Percentiles rank a stretch among this genome's conserved stretches.
Evolutionary conservation across 2,113 vertebrate species (phyloP).

Genomic region (Catharus minimus): DNA sequence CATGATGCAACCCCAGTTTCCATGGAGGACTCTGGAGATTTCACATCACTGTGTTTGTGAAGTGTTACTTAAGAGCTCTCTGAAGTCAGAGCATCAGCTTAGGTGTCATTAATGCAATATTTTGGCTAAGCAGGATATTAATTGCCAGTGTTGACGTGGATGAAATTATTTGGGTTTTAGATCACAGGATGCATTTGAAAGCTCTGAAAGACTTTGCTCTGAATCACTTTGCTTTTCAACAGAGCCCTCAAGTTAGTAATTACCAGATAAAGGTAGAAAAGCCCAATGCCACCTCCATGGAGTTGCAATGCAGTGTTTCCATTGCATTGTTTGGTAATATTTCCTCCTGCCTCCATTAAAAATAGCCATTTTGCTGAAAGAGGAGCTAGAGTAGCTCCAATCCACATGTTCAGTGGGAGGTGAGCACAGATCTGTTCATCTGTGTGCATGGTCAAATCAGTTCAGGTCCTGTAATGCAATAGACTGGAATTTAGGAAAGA

Average conservation of each 20-base stretch:
- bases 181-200: not conserved
- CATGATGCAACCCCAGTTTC: not conserved
- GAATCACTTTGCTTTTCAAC: not conserved
- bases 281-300: not conserved
- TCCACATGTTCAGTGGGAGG: not conserved
- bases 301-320: not conserved
- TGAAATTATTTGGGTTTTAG: not conserved
- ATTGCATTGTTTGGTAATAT: not conserved
- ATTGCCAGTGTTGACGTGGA: not conserved
- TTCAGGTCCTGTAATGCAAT: not conserved
- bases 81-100: not conserved
- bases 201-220: not conserved
- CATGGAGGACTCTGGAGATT: not conserved
- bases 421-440: not conserved
- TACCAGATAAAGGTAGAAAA: not conserved
- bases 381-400: not conserved
- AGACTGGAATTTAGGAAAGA: not conserved
- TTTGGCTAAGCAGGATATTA: not conserved
- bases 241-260: not conserved
- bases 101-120: not conserved
- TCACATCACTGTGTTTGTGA: not conserved
- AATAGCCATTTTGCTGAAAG: not conserved
- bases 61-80: not conserved
- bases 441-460: not conserved
- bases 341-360: not conserved